phyloP scores from a whole-genome alignment of 2,113 vertebrate species.

The Campylomormyrus tamandua region DNA sequence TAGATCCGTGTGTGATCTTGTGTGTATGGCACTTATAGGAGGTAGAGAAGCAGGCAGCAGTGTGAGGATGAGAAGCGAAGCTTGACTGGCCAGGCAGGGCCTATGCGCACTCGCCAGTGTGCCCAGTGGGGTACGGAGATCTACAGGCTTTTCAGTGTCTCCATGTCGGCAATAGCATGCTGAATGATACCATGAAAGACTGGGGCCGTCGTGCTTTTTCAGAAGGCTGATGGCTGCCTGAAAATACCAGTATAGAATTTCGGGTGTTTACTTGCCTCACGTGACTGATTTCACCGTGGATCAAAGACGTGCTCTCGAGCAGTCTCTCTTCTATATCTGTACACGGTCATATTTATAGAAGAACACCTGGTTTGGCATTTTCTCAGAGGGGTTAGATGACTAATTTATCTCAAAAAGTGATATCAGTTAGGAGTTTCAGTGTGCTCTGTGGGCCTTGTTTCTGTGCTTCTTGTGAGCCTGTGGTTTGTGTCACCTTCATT shows the following conservation, averaged over 20 bases:
- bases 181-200: not conserved
- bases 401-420: slow-evolving; percentile 2
- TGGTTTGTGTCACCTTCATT: slow-evolving; percentile 1
- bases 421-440: not conserved
- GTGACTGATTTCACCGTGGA: slow-evolving; percentile 2
- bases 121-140: not conserved
- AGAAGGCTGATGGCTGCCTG: not conserved
- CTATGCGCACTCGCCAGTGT: not conserved
- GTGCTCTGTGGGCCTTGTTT: not conserved
- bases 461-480: not conserved
- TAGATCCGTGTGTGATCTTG: not conserved
- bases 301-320: slow-evolving; percentile 5
- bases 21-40: not conserved
- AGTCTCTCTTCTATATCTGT: not conserved
- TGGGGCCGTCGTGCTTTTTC: not conserved
- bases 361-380: not conserved
- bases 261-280: not conserved
- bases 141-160: not conserved
- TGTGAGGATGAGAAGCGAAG: not conserved
- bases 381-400: not conserved
- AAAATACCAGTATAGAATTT: not conserved
- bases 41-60: not conserved
- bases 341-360: not conserved
- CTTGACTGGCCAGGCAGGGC: not conserved
- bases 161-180: not conserved